Conservation (phyloP, 1,140 invertebrate species). For the Tetragnatha versicolor region DNA sequence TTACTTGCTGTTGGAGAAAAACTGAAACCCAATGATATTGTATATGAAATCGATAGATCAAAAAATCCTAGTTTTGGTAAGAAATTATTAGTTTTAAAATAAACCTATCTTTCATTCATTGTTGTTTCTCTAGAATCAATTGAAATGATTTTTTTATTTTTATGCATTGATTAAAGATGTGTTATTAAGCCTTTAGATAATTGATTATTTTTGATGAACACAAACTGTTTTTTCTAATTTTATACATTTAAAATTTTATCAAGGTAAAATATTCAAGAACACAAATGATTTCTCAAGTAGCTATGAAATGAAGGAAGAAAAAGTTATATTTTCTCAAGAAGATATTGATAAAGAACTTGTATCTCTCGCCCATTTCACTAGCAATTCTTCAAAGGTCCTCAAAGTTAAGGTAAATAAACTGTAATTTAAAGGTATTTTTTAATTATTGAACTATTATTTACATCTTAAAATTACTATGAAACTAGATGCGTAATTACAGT, state of each 20-base stretch:
- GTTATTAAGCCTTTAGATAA: background rate
- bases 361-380: background rate
- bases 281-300: background rate
- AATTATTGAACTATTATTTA: no score
- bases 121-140: background rate
- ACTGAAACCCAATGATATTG: background rate
- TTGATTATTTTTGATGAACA: background rate
- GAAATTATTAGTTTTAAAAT: background rate
- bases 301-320: background rate
- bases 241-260: background rate
- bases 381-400: background rate
- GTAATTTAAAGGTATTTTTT: no score
- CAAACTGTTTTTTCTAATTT: no score
- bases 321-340: conserved; percentile 24
- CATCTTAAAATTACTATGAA: no score
- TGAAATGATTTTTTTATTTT: background rate
- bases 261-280: conserved; percentile 16
- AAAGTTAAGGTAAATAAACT: conserved; percentile 7
- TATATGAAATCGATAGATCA: background rate
- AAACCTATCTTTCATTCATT: background rate
- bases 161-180: background rate
- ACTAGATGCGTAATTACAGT: no score
- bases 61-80: conserved; percentile 16
- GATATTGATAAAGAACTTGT: conserved; percentile 29
- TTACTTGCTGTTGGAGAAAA: conserved; percentile 28